These are phyloP conservation scores for Helobdella robusta DNA, from an alignment of 2,888 invertebrate genomes.

Conservation along the genomic window DNA sequence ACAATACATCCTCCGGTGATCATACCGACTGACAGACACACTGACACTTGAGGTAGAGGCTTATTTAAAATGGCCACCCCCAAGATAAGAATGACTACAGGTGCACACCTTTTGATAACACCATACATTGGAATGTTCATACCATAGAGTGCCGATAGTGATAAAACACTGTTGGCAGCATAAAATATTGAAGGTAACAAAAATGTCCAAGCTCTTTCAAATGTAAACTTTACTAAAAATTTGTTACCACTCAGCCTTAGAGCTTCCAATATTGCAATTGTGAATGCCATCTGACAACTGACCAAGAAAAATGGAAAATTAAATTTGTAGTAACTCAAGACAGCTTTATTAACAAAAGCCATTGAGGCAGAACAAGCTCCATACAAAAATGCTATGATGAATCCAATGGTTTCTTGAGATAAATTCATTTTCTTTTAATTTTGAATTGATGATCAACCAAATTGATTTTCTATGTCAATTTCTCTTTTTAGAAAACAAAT, in stretches of 20 bases:
- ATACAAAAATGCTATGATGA: conserved; percentile 47
- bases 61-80: conserved; percentile 47
- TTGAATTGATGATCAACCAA: too few species aligned
- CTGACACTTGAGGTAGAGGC: conserved; percentile 40
- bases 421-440: too few species aligned
- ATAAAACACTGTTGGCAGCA: conserved; percentile 51
- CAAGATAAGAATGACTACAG: conserved; percentile 49
- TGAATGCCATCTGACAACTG: conserved; percentile 51
- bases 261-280: conserved; percentile 47
- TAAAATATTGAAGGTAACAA: conserved; percentile 51
- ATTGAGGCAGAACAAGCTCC: conserved; percentile 49
- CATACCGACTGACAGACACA: conserved; percentile 43
- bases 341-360: conserved; percentile 50
- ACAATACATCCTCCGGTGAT: conserved; percentile 50
- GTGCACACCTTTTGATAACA: conserved; percentile 52
- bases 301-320: conserved; percentile 53
- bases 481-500: too few species aligned
- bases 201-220: conserved; percentile 49
- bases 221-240: conserved; percentile 46
- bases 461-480: too few species aligned
- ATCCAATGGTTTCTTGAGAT: too few species aligned
- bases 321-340: conserved; percentile 49
- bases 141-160: conserved; percentile 52
- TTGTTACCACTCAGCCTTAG: conserved; percentile 40
- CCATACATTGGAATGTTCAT: conserved; percentile 55